Conservation (phyloP, 2,113 vertebrate genomes). For the Sakesphorus luctuosus region DNA sequence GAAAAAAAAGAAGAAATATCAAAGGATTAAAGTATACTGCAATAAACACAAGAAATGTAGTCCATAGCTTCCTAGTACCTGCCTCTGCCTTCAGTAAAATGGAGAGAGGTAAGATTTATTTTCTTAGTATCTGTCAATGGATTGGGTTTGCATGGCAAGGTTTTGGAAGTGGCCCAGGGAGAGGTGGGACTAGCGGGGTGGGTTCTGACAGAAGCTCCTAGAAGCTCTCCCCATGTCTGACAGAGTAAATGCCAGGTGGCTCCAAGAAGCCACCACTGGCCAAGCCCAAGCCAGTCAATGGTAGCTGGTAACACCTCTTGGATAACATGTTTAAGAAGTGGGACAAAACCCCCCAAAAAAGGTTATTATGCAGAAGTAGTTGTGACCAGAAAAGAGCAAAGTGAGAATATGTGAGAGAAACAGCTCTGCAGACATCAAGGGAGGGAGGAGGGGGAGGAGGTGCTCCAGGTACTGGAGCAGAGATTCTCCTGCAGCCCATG, state of each 20-base stretch:
- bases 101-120: background rate
- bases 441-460: background rate
- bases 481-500: background rate
- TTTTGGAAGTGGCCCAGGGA: rapidly evolving
- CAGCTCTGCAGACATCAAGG: background rate
- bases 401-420: background rate
- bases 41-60: background rate
- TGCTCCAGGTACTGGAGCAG: background rate
- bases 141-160: background rate
- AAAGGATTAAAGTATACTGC: background rate
- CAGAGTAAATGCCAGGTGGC: background rate
- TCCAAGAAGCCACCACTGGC: background rate
- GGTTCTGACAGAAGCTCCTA: background rate
- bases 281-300: background rate
- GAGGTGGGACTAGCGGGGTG: background rate
- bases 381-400: background rate
- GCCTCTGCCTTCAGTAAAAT: background rate
- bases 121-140: background rate
- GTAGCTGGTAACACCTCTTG: background rate
- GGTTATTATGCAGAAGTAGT: background rate
- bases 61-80: background rate
- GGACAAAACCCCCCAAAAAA: background rate
- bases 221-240: background rate
- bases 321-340: rapidly evolving
- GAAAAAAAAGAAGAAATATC: background rate